Conservation (phyloP, 2,113 vertebrate species). For the Mormoops blainvillei region DNA sequence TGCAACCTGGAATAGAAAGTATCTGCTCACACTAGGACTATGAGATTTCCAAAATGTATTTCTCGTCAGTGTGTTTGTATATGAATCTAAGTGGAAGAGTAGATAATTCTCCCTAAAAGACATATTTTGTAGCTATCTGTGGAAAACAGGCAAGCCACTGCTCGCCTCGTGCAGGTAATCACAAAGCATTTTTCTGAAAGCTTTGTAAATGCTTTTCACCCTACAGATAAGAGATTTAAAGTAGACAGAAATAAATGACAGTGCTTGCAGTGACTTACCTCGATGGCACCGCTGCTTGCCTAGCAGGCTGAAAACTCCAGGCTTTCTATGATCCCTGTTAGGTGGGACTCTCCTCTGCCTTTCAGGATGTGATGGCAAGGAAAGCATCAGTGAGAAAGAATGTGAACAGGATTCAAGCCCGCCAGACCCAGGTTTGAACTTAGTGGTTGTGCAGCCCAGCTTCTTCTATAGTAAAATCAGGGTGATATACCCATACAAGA, state of each 20-base stretch:
- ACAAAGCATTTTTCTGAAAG: conserved; percentile 68
- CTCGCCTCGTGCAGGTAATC: conserved; percentile 33
- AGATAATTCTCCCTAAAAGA: conserved; percentile 60
- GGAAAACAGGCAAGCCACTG: conserved; percentile 36
- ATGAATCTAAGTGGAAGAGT: conserved; percentile 57
- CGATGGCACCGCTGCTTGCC: neutral
- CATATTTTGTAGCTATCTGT: conserved; percentile 44
- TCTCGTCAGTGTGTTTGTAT: conserved; percentile 48
- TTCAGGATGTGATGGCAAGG: neutral
- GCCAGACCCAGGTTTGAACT: neutral
- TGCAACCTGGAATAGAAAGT: neutral
- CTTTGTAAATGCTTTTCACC: conserved; percentile 63
- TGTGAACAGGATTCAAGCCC: neutral
- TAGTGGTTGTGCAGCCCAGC: neutral
- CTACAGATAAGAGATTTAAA: conserved; percentile 69
- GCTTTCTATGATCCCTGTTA: conserved; percentile 22
- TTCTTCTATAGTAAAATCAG: neutral
- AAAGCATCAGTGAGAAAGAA: neutral
- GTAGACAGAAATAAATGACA: conserved; percentile 57
- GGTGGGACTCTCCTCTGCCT: neutral
- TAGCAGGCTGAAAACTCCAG: conserved; percentile 29
- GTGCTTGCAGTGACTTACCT: conserved; percentile 52
- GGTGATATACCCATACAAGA: neutral
- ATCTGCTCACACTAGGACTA: neutral
- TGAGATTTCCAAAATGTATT: conserved; percentile 46